Percentiles rank a stretch among this genome's conserved stretches.
These are phyloP conservation scores for Mobula hypostoma DNA, from an alignment of 2,113 vertebrate genomes.

Conservation along the genomic window DNA sequence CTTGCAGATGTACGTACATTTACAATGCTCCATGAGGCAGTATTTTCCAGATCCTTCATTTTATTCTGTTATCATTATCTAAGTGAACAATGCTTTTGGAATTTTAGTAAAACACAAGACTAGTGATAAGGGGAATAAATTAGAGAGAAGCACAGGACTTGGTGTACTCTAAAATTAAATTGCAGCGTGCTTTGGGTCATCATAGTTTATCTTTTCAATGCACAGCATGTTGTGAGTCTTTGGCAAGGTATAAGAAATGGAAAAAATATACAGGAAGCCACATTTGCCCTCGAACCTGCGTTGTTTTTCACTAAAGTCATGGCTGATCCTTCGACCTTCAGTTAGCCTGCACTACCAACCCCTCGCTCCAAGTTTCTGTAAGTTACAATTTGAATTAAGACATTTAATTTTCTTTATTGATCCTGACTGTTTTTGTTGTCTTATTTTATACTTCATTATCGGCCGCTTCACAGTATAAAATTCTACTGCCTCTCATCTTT, in stretches of 20 bases:
- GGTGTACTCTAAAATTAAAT: not conserved
- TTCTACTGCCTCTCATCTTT: not conserved
- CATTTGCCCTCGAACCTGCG: too few species aligned
- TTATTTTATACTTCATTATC: not conserved
- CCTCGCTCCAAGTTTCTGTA: too few species aligned
- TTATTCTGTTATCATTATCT: not conserved
- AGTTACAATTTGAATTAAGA: too few species aligned
- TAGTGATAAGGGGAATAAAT: not conserved
- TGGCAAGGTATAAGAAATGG: not conserved
- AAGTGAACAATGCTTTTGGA: not conserved
- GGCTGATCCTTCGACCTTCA: too few species aligned
- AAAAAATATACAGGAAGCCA: too few species aligned
- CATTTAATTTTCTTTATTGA: not conserved
- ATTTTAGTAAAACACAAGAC: not conserved
- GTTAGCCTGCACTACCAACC: too few species aligned
- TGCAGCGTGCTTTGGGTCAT: not conserved
- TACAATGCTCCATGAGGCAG: not conserved
- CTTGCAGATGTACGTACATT: not conserved
- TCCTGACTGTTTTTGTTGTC: not conserved
- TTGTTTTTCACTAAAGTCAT: too few species aligned
- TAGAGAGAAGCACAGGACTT: not conserved
- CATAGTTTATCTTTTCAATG: not conserved
- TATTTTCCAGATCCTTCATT: conserved; percentile 1
- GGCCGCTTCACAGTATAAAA: not conserved
- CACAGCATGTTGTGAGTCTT: not conserved